Evolutionary conservation across 2,888 invertebrate genomes (phyloP), one percentile per base, ranked within the genome.

Genomic region (Apamea epomidion): DNA sequence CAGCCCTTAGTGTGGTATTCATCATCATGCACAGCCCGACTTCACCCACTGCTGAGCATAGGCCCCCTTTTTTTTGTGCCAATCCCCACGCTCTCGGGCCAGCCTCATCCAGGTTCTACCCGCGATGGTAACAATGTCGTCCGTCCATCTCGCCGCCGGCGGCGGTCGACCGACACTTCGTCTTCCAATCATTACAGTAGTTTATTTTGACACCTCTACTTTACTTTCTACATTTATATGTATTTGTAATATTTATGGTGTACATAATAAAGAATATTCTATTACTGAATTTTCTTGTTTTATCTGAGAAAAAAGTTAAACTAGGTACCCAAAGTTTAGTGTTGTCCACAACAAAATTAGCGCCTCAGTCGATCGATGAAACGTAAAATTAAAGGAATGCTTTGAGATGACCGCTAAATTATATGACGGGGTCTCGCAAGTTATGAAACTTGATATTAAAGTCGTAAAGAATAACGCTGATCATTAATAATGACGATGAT

Each of bases 401-500:
- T 85, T 88, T 85, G 74, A 76, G 37, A 69, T 48, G 67, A 62
- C 78, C 86, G 78, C 80, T 78, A 45, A 58, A 73, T 78, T 81
- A 64, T 76, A 64, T 68, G 74, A 78, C 74, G 62, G n/a, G 42
- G 18, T 21, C 69, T 75, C 14, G 10, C 29, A 69, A 65, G 42
- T 73, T 83, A 76, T 74, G 37, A 78, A 76, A 80, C 71, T 71
- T 45, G 51, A 67, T 80, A 75, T 82, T 42, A 58, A 42, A 84
- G 68, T 76, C 81, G 73, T 78, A 84, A 87, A 81, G 64, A 82
- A 82, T 79, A 72, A 78, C 62, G 75, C 69, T 4, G 58, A 83
- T 83, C 82, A 87, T 84, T 80, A 82, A 87, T 79, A 79, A 82
- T 77, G 21, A 58, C 68, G 82, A 79, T 86, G 74, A 84, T 86